These are phyloP conservation scores for Arizona elegans DNA, from an alignment of 2,113 vertebrate species.

Conservation along the genomic window DNA sequence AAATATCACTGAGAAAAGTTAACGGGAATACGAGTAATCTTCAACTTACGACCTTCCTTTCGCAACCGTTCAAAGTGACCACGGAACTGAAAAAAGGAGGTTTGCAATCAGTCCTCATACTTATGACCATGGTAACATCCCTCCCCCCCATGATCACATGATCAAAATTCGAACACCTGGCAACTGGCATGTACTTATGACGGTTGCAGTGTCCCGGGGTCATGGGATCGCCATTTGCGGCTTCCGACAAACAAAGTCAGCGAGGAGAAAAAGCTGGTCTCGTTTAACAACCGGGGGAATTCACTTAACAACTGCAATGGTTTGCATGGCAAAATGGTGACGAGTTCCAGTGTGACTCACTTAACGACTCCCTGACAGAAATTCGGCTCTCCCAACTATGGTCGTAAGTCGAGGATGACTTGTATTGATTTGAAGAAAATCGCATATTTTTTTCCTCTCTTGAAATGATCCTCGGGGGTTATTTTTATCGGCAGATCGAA, in stretches of 20 bases:
- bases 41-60: neutral
- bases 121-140: neutral
- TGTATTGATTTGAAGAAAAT: neutral
- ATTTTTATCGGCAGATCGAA: slow-evolving; percentile 44
- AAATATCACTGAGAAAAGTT: neutral
- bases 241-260: neutral
- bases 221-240: no score
- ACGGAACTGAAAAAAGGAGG: neutral
- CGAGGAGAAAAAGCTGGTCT: neutral
- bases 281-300: neutral
- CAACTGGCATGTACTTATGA: neutral
- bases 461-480: neutral
- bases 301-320: neutral
- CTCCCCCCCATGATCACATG: neutral
- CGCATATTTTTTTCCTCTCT: neutral
- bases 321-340: neutral
- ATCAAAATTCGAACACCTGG: neutral
- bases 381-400: neutral
- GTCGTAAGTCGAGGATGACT: neutral
- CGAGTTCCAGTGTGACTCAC: rapidly evolving
- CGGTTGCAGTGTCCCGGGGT: neutral
- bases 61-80: neutral
- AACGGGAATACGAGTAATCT: no score
- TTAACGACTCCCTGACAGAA: neutral
- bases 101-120: neutral